These are phyloP conservation scores for Sorex araneus DNA, from an alignment of 2,113 vertebrate species.

Conservation along the genomic window DNA sequence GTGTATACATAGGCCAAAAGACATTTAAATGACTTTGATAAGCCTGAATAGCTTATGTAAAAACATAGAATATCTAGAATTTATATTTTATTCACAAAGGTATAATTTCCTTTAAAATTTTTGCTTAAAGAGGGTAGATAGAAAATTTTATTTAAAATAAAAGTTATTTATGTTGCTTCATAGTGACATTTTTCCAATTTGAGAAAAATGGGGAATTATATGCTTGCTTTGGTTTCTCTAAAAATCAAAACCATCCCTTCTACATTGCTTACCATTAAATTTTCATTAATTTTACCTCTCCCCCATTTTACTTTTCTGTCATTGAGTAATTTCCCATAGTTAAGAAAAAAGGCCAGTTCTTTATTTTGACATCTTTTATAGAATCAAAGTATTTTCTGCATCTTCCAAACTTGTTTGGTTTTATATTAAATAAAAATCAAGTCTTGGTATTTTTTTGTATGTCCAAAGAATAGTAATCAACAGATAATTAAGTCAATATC, in stretches of 20 bases:
- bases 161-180: background rate
- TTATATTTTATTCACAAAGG: slow-evolving; percentile 32
- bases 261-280: background rate
- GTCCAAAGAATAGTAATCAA: background rate
- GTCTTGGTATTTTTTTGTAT: background rate
- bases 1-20: background rate
- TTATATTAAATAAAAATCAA: slow-evolving; percentile 67
- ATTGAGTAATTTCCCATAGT: slow-evolving; percentile 40
- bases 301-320: background rate
- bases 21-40: background rate
- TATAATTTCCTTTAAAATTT: slow-evolving; percentile 19
- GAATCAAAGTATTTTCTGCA: background rate
- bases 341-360: slow-evolving; percentile 22
- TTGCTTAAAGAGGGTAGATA: background rate
- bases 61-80: background rate
- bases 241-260: background rate
- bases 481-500: slow-evolving; percentile 17
- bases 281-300: too few relatives aligned
- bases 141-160: too few relatives aligned
- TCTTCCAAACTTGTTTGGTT: slow-evolving; percentile 30
- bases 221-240: slow-evolving; percentile 53
- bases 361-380: slow-evolving; percentile 44
- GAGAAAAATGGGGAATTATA: slow-evolving; percentile 63
- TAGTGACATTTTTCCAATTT: slow-evolving; percentile 68
- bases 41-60: slow-evolving; percentile 45